Conservation (phyloP, 2,113 vertebrate genomes). For the Clarias batrachus region DNA sequence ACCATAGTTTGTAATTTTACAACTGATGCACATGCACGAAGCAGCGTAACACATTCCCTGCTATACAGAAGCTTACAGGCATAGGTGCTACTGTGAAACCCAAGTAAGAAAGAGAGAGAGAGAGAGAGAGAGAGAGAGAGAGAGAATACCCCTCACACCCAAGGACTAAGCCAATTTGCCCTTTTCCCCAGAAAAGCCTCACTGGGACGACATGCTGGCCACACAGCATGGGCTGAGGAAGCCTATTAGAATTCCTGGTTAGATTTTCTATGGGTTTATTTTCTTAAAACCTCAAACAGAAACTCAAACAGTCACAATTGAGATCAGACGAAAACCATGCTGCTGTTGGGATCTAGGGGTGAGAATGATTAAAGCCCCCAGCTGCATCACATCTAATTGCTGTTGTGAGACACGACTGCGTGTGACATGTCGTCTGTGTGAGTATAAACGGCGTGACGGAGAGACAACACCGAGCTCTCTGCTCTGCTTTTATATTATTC, state of each 20-base stretch:
- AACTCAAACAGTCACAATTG: background rate
- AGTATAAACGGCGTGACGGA: background rate
- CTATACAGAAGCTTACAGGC: background rate
- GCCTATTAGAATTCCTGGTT: background rate
- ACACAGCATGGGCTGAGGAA: no score
- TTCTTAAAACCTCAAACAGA: no score
- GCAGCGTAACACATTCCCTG: background rate
- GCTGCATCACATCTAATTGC: background rate
- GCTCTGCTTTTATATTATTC: slow-evolving; percentile 36
- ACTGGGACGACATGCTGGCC: no score
- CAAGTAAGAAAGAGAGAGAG: no score
- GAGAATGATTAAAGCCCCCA: background rate
- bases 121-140: background rate
- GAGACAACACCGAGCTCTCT: background rate
- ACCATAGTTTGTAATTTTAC: background rate
- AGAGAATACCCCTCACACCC: background rate
- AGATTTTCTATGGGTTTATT: background rate
- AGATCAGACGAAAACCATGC: background rate
- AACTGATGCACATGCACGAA: background rate
- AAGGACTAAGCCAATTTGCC: background rate
- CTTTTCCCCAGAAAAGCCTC: no score
- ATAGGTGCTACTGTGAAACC: background rate
- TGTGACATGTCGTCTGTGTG: background rate
- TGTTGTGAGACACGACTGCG: background rate
- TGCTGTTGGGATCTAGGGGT: no score